phyloP scores from a whole-genome alignment of 2,113 vertebrate species.

The Pterocles orientalis region DNA sequence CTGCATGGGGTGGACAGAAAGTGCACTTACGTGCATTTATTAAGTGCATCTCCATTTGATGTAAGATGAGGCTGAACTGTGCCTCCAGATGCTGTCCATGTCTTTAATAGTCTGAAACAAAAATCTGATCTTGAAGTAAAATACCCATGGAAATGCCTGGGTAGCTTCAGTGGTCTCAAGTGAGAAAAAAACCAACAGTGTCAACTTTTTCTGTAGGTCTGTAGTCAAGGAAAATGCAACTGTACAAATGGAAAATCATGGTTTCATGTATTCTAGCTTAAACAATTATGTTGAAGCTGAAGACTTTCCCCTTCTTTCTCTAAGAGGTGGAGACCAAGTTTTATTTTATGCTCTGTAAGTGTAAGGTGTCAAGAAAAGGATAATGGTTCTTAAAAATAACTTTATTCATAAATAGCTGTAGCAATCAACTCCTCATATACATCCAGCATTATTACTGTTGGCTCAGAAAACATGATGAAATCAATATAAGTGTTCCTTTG shows the following conservation, averaged over 20 bases:
- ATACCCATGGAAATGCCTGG: neutral
- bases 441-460: neutral
- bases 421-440: neutral
- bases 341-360: neutral
- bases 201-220: neutral
- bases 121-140: neutral
- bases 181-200: neutral
- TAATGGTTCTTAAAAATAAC: neutral
- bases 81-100: neutral
- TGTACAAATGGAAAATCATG: neutral
- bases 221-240: neutral
- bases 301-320: neutral
- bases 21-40: neutral
- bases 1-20: fast-evolving
- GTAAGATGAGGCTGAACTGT: neutral
- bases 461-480: neutral
- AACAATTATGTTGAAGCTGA: neutral
- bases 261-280: neutral
- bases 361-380: neutral
- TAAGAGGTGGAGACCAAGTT: neutral
- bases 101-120: neutral
- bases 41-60: neutral
- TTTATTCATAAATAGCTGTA: neutral
- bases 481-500: neutral
- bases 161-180: neutral